Percentiles rank a stretch among this genome's conserved stretches.
phyloP scores from a whole-genome alignment of 2,888 invertebrate genomes.

The Gnatocerus cornutus region DNA sequence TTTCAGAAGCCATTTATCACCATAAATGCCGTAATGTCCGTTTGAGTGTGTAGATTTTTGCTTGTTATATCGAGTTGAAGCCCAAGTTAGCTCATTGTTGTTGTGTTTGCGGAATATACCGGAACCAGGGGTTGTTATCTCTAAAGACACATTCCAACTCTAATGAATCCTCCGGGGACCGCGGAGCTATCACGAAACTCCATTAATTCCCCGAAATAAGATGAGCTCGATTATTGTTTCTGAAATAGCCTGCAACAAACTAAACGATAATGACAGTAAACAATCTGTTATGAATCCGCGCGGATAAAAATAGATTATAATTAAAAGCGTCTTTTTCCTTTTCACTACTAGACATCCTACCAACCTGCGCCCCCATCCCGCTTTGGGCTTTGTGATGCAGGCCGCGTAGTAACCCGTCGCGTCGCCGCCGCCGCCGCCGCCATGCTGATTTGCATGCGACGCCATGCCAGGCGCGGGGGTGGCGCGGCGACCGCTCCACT shows the following conservation, averaged over 20 bases:
- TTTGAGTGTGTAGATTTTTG: background rate
- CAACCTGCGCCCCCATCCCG: constrained; percentile 48
- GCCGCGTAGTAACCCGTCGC: constrained; percentile 77
- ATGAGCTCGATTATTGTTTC: constrained; percentile 42
- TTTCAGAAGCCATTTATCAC: no score
- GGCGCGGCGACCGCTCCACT: constrained; percentile 64
- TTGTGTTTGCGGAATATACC: constrained; percentile 48
- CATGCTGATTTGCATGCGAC: constrained; percentile 79
- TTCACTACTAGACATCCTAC: constrained; percentile 52
- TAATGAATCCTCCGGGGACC: constrained; percentile 47
- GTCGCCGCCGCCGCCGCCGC: constrained; percentile 72
- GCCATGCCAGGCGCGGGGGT: constrained; percentile 73
- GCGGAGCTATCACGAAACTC: constrained; percentile 48
- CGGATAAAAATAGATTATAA: background rate
- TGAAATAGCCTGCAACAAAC: constrained; percentile 18
- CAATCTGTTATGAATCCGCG: constrained; percentile 12
- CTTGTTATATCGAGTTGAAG: constrained; percentile 10
- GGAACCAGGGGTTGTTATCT: constrained; percentile 48
- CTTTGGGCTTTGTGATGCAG: constrained; percentile 73
- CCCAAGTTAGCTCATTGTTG: constrained; percentile 44
- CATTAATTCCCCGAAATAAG: constrained; percentile 49
- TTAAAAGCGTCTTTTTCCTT: no score
- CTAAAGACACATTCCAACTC: constrained; percentile 50
- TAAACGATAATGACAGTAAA: constrained; percentile 11
- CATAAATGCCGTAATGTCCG: no score